Evolutionary conservation across 2,113 vertebrate species (phyloP).

Genomic region (Cinclus cinclus): DNA sequence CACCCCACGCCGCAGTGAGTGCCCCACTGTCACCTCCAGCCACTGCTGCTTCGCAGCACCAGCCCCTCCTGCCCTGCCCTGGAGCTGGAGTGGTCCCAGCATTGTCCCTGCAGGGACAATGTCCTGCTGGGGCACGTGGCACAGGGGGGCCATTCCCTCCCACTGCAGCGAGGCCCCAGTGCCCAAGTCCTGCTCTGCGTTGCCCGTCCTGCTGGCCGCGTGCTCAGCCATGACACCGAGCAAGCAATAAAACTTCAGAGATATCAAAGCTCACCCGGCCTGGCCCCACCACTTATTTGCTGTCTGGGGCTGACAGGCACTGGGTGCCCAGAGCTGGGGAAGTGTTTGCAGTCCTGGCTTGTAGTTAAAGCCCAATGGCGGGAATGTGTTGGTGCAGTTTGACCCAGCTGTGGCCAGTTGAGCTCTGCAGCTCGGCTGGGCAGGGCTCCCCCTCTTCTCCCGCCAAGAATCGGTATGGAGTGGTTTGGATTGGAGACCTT

Average conservation of each 20-base stretch:
- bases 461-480: not conserved
- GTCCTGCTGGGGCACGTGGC: not conserved
- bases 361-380: not conserved
- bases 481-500: not conserved
- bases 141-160: not conserved
- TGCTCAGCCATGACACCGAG: not conserved
- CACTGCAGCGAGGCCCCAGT: rapidly evolving
- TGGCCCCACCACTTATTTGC: not conserved
- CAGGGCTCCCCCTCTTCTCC: not conserved
- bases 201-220: not conserved
- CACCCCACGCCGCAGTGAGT: not conserved
- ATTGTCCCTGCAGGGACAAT: not conserved
- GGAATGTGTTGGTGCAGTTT: rapidly evolving
- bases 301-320: not conserved
- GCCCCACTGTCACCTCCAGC: not conserved
- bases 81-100: not conserved
- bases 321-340: not conserved
- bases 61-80: not conserved
- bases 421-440: not conserved
- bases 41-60: conserved; percentile 13
- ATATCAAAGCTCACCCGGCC: not conserved
- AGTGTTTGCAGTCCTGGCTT: not conserved
- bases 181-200: not conserved
- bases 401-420: not conserved
- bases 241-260: conserved; percentile 46